These are phyloP conservation scores for Synergus gifuensis DNA, from an alignment of 2,888 invertebrate genomes.

Conservation along the genomic window DNA sequence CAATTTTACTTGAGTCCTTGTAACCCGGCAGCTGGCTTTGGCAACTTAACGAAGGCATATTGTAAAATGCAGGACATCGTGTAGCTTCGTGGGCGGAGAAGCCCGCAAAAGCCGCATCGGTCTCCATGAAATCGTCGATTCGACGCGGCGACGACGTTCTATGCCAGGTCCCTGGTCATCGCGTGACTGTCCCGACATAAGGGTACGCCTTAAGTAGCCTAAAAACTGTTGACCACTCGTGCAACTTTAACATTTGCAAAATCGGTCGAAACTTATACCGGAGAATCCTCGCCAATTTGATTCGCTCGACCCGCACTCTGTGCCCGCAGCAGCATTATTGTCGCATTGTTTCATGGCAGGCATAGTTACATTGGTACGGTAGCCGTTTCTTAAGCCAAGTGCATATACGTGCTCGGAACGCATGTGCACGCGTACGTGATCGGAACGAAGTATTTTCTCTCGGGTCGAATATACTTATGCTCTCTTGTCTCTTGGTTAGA, in stretches of 20 bases:
- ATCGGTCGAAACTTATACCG: slow-evolving; percentile 60
- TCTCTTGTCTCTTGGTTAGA: background rate
- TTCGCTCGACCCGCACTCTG: slow-evolving; percentile 62
- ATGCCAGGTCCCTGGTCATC: slow-evolving; percentile 66
- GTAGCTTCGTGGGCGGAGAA: slow-evolving; percentile 75
- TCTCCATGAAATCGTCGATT: slow-evolving; percentile 76
- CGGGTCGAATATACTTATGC: slow-evolving; percentile 12
- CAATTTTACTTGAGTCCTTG: background rate
- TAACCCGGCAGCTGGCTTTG: slow-evolving; percentile 58
- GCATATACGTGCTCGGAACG: slow-evolving; percentile 32
- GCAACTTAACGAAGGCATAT: slow-evolving; percentile 74
- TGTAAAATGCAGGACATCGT: slow-evolving; percentile 69
- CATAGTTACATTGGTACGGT: slow-evolving; percentile 1
- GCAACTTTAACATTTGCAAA: slow-evolving; percentile 21
- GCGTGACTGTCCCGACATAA: slow-evolving; percentile 67
- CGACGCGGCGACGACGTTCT: slow-evolving; percentile 73
- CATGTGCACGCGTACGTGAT: slow-evolving; percentile 12
- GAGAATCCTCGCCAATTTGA: slow-evolving; percentile 60
- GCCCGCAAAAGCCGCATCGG: slow-evolving; percentile 76
- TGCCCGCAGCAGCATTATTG: slow-evolving; percentile 30
- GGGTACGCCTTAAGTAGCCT: slow-evolving; percentile 66
- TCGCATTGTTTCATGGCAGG: slow-evolving; percentile 34
- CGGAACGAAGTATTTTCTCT: slow-evolving; percentile 15
- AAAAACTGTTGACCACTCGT: slow-evolving; percentile 62
- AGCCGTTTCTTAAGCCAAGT: slow-evolving; percentile 28